Conservation (phyloP, 2,888 invertebrate species). For the Marasmarcha lunaedactyla region DNA sequence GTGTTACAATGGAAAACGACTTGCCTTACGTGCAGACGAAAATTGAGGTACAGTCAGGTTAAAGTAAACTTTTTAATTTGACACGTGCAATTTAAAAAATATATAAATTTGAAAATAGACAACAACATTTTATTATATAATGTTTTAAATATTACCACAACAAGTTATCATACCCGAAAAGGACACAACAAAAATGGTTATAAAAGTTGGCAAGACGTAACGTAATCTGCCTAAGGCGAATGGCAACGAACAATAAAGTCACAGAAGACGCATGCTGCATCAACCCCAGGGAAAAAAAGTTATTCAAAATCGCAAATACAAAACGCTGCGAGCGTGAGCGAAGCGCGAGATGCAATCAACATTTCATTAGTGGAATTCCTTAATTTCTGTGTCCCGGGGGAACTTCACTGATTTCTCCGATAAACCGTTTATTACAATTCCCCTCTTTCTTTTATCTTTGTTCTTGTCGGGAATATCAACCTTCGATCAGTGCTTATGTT, state of each 20-base stretch:
- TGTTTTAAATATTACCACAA: no score
- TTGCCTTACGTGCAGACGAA: no score
- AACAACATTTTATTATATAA: no score
- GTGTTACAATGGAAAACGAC: no score
- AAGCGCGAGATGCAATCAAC: slow-evolving; percentile 56
- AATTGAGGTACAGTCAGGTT: no score
- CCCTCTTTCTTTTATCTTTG: slow-evolving; percentile 23
- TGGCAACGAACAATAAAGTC: not conserved
- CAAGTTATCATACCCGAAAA: no score
- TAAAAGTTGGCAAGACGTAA: no score
- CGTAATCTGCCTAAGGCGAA: no score
- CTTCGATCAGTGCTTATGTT: slow-evolving; percentile 43
- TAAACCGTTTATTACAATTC: slow-evolving; percentile 55
- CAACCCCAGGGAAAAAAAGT: not conserved
- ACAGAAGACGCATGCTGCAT: slow-evolving; percentile 3
- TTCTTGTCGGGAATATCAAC: slow-evolving; percentile 41
- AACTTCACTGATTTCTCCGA: slow-evolving; percentile 45
- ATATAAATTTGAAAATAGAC: no score
- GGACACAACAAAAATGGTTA: no score
- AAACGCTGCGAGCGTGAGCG: slow-evolving; percentile 21
- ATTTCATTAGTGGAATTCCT: slow-evolving; percentile 59
- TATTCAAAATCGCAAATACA: slow-evolving; percentile 16
- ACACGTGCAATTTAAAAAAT: no score
- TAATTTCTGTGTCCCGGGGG: slow-evolving; percentile 47
- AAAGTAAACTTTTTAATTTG: no score